phyloP scores from a whole-genome alignment of 2,888 invertebrate species.

The Lasioglossum calceatum region DNA sequence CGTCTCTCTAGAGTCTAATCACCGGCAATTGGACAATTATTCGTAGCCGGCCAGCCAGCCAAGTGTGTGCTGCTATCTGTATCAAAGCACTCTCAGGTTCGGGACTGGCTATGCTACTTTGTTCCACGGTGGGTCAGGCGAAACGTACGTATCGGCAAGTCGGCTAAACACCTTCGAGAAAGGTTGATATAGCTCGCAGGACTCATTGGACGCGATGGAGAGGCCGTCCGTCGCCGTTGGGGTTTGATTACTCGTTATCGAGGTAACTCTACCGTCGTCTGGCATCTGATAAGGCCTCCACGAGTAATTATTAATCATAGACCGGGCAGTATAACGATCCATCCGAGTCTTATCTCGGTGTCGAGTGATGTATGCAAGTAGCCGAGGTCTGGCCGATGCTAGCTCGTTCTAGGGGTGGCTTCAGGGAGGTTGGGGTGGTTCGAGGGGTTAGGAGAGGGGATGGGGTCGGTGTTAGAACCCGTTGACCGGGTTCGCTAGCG shows the following conservation, averaged over 20 bases:
- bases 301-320: slow-evolving; percentile 84
- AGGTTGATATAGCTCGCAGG: slow-evolving; percentile 23
- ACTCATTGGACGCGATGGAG: slow-evolving; percentile 48
- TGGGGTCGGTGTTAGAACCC: slow-evolving; percentile 50
- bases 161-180: slow-evolving; percentile 20
- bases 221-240: slow-evolving; percentile 57
- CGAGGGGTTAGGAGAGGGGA: slow-evolving; percentile 35
- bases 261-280: slow-evolving; percentile 81
- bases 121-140: neutral
- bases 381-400: slow-evolving; percentile 61
- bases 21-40: slow-evolving; percentile 6
- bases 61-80: neutral
- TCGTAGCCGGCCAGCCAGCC: neutral
- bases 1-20: slow-evolving; percentile 7
- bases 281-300: slow-evolving; percentile 81
- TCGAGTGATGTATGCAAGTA: slow-evolving; percentile 81
- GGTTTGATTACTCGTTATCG: slow-evolving; percentile 83
- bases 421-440: neutral
- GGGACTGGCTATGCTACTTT: neutral
- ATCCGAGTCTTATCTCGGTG: slow-evolving; percentile 82
- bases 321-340: slow-evolving; percentile 81
- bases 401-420: neutral
- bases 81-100: neutral
- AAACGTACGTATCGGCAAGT: neutral
- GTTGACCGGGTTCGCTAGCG: slow-evolving; percentile 33